Base-by-base conservation (phyloP, 2,113 vertebrate species). In the Megaptera novaeangliae region DNA sequence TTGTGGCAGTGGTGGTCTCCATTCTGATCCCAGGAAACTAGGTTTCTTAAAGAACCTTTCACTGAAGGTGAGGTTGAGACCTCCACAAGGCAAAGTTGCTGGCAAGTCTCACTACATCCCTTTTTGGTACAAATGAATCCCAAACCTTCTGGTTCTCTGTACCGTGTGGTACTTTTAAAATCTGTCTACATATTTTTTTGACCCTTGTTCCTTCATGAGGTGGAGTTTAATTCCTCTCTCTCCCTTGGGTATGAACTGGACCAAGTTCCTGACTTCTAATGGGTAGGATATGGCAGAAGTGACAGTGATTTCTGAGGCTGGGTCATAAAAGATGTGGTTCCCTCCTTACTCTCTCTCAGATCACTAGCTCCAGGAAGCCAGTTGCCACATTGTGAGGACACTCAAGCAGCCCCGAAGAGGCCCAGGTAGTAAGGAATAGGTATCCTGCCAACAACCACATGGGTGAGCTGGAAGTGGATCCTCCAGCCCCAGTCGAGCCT, bases 371-470 rank as follows among this genome's bases (percentile, higher is more conserved):
- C 6, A 41, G 77, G 82, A 72, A 68, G 34, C 69, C 6, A 25
- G 89, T 29, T 4, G 29, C 80, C 72, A 8, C 3, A 6, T 1
- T 39, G 49, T 20, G 6, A 92, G 77, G 77, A 72, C 2, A 8
- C 69, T 36, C 39, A 20, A 41, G 77, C 91, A 87, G 81, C 66
- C 46, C 27, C 4, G 6, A 0, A 36, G 18, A 20, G 10, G 34
- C 20, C 44, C 15, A 1, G 0, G 0, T 0, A 2, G 57, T 4
- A 17, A 74, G 81, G 27, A 71, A 11, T 6, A 64, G 44, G 46
- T 7, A 64, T 25, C 31, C 64, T 39, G 39, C 41, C n/a, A 10
- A 10, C 0, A 75, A 74, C 64, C 34, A 44, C n/a, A 2, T 2
- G 55, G 8, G 69, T 8, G 34, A 36, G 44, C 80, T 9, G n/a